These are phyloP conservation scores for Eptesicus fuscus DNA, from an alignment of 2,113 vertebrate species.

Conservation along the genomic window DNA sequence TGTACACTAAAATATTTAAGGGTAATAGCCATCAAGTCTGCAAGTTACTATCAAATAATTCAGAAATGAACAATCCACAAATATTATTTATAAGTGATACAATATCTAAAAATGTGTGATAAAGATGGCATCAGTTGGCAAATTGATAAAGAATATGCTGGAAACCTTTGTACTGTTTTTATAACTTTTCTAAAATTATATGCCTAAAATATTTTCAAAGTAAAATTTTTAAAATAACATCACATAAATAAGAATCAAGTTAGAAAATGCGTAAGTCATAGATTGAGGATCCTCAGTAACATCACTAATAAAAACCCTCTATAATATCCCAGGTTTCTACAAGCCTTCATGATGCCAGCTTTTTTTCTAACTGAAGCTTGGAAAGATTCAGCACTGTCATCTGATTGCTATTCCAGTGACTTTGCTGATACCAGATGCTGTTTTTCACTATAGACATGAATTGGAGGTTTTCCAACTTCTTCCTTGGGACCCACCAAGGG, in stretches of 20 bases:
- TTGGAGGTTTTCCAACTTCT: neutral
- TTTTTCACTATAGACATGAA: neutral
- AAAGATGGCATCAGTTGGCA: neutral
- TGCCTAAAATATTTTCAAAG: conserved; percentile 20
- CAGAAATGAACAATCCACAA: neutral
- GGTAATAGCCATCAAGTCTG: neutral
- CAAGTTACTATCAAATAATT: neutral
- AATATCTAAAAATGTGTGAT: neutral
- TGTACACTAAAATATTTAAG: neutral
- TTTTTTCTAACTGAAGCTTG: neutral
- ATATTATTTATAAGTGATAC: neutral
- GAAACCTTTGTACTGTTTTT: neutral
- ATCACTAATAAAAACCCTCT: neutral
- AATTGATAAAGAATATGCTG: neutral
- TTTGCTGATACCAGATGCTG: neutral
- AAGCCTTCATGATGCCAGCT: neutral
- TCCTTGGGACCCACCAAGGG: neutral
- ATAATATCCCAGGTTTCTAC: neutral
- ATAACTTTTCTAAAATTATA: neutral
- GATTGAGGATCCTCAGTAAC: neutral
- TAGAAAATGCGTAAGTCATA: neutral
- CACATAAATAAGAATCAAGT: neutral
- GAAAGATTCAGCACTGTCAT: neutral
- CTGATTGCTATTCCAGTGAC: neutral
- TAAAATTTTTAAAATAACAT: neutral